These are phyloP conservation scores for Kryphioiulus occultus DNA, from an alignment of 2,888 invertebrate genomes.

Conservation along the genomic window DNA sequence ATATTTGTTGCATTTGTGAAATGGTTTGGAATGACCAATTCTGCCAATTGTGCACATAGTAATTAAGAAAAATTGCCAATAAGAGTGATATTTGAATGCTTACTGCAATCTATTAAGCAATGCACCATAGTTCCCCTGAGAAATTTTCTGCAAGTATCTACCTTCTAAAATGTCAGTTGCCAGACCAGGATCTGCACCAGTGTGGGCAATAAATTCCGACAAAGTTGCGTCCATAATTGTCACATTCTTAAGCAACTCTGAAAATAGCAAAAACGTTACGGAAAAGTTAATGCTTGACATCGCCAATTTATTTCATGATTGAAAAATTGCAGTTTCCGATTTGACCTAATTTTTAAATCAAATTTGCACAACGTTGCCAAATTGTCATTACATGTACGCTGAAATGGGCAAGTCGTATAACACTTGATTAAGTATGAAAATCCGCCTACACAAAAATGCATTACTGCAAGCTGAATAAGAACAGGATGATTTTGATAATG, in stretches of 20 bases:
- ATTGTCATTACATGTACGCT: not conserved
- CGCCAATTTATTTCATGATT: not conserved
- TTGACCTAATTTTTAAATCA: not conserved
- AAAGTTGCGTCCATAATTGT: conserved; percentile 55
- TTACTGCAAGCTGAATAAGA: not conserved
- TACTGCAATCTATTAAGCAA: not conserved
- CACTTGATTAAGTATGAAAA: not conserved
- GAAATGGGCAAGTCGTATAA: not conserved
- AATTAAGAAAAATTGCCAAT: no score
- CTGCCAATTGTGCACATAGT: not conserved
- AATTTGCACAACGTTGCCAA: not conserved
- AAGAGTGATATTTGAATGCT: not conserved
- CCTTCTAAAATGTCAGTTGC: conserved; percentile 57
- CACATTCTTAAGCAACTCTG: not conserved
- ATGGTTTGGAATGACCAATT: no score
- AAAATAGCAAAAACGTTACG: not conserved
- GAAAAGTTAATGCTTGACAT: not conserved
- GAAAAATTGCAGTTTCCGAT: not conserved
- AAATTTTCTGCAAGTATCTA: conserved; percentile 21
- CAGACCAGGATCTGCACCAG: conserved; percentile 57
- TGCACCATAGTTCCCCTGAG: not conserved
- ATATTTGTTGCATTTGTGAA: no score
- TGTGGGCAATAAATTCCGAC: conserved; percentile 57
- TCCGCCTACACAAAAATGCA: not conserved
- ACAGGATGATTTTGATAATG: not conserved